A percentile compares a stretch with the other conserved stretches of the same genome.
Evolutionary conservation across 2,797 vertebrate species (phyloP).

Genomic region (Diplodus puntazzo): DNA sequence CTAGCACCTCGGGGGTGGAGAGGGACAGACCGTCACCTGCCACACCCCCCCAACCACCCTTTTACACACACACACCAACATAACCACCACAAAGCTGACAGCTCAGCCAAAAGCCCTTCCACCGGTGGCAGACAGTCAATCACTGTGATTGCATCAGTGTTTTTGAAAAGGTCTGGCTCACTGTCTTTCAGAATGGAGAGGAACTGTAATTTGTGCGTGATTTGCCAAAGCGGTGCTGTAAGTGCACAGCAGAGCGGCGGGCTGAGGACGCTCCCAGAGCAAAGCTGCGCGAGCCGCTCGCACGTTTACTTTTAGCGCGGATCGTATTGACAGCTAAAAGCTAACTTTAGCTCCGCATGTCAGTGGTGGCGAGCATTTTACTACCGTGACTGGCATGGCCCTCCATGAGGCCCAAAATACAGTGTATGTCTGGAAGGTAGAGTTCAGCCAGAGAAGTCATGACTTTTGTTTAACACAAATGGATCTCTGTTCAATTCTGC

Average conservation of each 20-base stretch:
- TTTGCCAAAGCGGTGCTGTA: conserved; percentile 27
- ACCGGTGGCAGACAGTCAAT: conserved; percentile 29
- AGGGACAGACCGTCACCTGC: conserved; percentile 63
- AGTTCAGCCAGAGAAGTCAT: conserved; percentile 35
- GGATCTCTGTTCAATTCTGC: conserved; percentile 11
- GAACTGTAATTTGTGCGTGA: conserved; percentile 35
- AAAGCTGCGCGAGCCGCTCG: conserved; percentile 52
- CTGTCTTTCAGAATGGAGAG: conserved; percentile 45
- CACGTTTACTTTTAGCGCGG: conserved; percentile 68
- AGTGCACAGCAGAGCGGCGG: conserved; percentile 44
- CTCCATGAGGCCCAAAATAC: conserved; percentile 60
- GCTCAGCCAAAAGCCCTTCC: conserved; percentile 41
- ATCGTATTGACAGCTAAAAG: conserved; percentile 55
- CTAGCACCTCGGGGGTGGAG: conserved; percentile 58
- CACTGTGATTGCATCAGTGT: conserved; percentile 45
- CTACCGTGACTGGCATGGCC: conserved; percentile 69
- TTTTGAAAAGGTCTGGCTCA: conserved; percentile 49
- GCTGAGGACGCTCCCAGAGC: conserved; percentile 52
- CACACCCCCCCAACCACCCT: neutral
- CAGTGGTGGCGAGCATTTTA: conserved; percentile 68
- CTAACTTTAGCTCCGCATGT: conserved; percentile 75
- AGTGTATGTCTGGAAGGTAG: conserved; percentile 22
- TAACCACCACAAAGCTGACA: conserved; percentile 39
- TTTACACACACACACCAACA: conserved; percentile 15
- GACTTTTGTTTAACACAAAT: conserved; percentile 26